Conservation (phyloP, 2,113 vertebrate species). For the Aphelocoma coerulescens region DNA sequence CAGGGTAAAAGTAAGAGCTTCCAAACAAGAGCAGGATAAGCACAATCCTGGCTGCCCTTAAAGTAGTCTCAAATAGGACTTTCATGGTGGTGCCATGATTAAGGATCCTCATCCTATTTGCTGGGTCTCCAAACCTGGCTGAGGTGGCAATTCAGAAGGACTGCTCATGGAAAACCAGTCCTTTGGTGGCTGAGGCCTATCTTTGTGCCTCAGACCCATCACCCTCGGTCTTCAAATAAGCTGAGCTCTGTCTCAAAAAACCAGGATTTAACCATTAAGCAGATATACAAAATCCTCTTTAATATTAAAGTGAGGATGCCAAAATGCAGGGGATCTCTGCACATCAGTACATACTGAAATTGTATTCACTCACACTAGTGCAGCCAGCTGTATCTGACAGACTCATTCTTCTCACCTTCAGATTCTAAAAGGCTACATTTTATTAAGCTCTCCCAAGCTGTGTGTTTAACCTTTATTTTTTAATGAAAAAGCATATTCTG, state of each 20-base stretch:
- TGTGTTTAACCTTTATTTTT: not conserved
- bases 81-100: not conserved
- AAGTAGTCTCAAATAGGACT: not conserved
- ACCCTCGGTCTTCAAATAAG: not conserved
- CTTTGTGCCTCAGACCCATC: not conserved
- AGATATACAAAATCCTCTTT: not conserved
- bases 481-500: not conserved
- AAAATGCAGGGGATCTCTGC: rapidly evolving
- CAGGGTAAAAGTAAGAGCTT: not conserved
- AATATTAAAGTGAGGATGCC: not conserved
- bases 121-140: not conserved
- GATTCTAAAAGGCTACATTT: not conserved
- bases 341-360: not conserved
- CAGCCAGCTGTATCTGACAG: not conserved
- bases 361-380: not conserved
- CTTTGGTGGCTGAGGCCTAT: not conserved
- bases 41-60: not conserved
- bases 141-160: not conserved
- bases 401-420: not conserved
- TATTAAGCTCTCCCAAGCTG: not conserved
- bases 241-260: not conserved
- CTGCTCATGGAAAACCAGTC: not conserved
- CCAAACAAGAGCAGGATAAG: not conserved
- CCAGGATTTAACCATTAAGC: not conserved
- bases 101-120: not conserved